Evolutionary conservation across 2,113 vertebrate genomes (phyloP).

Genomic region (Xiphophorus maculatus): DNA sequence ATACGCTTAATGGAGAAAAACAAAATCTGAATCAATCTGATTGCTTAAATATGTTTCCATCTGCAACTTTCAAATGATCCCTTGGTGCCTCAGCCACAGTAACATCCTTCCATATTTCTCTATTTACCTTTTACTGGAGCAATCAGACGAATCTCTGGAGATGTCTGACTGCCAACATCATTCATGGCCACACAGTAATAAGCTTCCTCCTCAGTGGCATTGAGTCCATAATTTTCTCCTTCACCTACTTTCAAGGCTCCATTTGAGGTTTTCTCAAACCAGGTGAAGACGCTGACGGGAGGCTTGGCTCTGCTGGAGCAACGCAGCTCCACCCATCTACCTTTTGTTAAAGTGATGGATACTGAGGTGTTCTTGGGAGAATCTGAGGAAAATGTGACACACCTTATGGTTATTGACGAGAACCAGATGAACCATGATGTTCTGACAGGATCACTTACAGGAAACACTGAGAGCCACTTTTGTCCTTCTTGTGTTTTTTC

Average conservation of each 20-base stretch:
- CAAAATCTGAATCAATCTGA: not conserved
- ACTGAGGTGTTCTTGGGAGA: conserved; percentile 28
- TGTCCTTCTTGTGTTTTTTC: not conserved
- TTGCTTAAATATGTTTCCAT: not conserved
- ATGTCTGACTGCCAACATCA: not conserved
- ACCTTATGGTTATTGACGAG: not conserved
- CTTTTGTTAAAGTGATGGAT: conserved; percentile 16
- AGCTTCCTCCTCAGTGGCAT: not conserved
- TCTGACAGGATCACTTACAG: conserved; percentile 8
- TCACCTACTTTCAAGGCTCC: conserved; percentile 4
- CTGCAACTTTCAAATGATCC: not conserved
- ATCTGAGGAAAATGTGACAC: conserved; percentile 28
- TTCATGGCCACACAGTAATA: conserved; percentile 7
- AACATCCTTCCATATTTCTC: too few relatives aligned
- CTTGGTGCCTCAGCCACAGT: not conserved
- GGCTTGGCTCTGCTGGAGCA: conserved; percentile 34
- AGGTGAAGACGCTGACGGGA: conserved; percentile 10
- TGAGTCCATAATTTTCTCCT: conserved; percentile 4
- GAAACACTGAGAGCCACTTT: not conserved
- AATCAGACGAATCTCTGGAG: not conserved
- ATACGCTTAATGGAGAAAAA: not conserved
- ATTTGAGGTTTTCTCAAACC: not conserved
- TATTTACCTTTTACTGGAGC: not conserved
- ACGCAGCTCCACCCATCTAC: conserved; percentile 17
- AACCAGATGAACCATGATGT: conserved; percentile 8